Evolutionary conservation across 2,888 invertebrate species (phyloP).

Genomic region (Apamea crenata): DNA sequence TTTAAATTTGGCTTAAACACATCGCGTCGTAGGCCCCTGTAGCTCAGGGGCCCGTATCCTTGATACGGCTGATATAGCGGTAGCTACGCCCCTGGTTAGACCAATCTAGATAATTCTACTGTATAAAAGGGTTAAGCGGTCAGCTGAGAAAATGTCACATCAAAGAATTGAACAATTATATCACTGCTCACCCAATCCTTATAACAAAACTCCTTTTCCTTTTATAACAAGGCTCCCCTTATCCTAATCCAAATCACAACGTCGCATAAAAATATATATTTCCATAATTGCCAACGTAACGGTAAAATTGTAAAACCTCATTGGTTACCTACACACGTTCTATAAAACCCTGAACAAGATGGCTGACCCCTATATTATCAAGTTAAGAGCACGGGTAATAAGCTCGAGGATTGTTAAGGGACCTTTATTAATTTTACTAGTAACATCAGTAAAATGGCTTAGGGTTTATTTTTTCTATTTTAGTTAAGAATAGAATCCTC

Average conservation of each 20-base stretch:
- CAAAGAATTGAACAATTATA: background rate
- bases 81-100: no score
- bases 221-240: background rate
- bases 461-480: background rate
- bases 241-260: constrained; percentile 1
- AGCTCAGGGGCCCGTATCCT: no score
- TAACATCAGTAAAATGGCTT: constrained; percentile 19
- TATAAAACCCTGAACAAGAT: constrained; percentile 49
- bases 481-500: background rate
- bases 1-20: no score
- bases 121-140: background rate
- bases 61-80: no score
- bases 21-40: no score
- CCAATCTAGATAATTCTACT: background rate
- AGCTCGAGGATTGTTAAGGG: constrained; percentile 35
- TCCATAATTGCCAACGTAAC: constrained; percentile 2
- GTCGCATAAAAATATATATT: background rate
- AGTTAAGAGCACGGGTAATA: constrained; percentile 55
- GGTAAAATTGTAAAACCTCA: constrained; percentile 28
- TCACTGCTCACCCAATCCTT: background rate
- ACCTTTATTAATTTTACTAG: constrained; percentile 38
- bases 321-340: constrained; percentile 54
- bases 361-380: constrained; percentile 47
- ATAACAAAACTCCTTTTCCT: background rate
- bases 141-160: background rate